phyloP scores from a whole-genome alignment of 1,140 invertebrate genomes.

The Gonioctena quinquepunctata region DNA sequence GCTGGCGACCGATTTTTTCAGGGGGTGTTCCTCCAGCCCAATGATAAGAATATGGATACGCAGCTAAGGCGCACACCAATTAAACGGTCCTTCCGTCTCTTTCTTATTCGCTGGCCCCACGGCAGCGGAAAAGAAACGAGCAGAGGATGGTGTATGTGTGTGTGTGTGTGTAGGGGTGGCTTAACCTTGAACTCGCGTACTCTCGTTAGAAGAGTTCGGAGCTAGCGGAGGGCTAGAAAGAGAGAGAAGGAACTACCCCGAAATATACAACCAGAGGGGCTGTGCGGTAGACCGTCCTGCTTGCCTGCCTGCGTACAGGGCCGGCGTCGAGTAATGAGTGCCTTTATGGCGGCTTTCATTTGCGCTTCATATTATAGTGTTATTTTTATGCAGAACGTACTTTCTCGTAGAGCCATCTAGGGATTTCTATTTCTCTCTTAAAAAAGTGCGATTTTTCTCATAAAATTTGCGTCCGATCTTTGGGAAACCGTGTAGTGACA shows the following conservation, averaged over 20 bases:
- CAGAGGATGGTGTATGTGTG: slow-evolving; percentile 21
- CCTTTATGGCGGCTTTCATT: too few species aligned
- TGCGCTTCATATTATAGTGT: too few species aligned
- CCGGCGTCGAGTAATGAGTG: too few species aligned
- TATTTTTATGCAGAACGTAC: too few species aligned
- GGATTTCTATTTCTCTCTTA: too few species aligned
- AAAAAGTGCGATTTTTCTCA: too few species aligned
- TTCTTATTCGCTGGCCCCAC: not conserved
- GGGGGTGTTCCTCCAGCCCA: too few species aligned
- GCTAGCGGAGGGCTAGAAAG: not conserved
- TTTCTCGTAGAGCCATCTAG: too few species aligned
- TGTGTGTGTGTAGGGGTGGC: slow-evolving; percentile 32
- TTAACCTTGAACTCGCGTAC: slow-evolving; percentile 31
- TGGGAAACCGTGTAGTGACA: too few species aligned
- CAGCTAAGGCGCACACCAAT: slow-evolving; percentile 20
- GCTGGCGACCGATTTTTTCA: too few species aligned
- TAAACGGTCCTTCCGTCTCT: slow-evolving; percentile 23
- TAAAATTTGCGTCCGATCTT: too few species aligned
- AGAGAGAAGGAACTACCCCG: slow-evolving; percentile 11
- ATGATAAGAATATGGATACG: not conserved
- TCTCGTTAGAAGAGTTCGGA: not conserved
- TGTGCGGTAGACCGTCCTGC: not conserved
- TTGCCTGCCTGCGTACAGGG: not conserved
- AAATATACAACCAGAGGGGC: slow-evolving; percentile 1
- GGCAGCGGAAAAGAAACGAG: not conserved